These are phyloP conservation scores for Porphyrio hochstetteri DNA, from an alignment of 2,113 vertebrate species.

Conservation along the genomic window DNA sequence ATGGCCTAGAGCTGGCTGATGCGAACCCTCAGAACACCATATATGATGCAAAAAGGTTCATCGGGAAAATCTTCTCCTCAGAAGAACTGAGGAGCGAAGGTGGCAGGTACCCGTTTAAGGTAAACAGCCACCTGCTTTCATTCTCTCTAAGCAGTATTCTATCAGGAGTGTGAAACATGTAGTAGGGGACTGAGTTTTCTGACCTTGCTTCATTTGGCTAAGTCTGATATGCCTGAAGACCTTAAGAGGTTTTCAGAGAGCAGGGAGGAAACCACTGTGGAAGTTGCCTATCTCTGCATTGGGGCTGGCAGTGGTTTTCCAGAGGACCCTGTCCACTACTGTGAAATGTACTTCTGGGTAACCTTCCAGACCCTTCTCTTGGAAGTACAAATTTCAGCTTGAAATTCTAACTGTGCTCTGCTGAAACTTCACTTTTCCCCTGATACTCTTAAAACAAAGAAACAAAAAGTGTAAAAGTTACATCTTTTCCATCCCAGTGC, in stretches of 20 bases:
- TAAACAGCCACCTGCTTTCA: slow-evolving; percentile 36
- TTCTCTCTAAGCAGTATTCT: background rate
- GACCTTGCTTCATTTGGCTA: background rate
- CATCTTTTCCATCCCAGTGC: background rate
- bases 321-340: background rate
- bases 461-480: background rate
- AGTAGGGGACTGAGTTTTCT: background rate
- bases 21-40: slow-evolving; percentile 90
- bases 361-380: background rate
- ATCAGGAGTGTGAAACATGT: background rate
- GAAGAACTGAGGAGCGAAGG: slow-evolving; percentile 85
- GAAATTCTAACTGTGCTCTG: background rate
- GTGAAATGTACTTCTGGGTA: background rate
- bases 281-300: fast-evolving
- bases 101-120: slow-evolving; percentile 93
- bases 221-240: background rate
- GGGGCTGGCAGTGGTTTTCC: background rate
- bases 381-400: background rate
- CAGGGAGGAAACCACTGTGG: fast-evolving
- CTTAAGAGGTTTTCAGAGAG: fast-evolving
- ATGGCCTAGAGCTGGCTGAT: slow-evolving; percentile 88
- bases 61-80: slow-evolving; percentile 89
- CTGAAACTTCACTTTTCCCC: background rate
- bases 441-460: background rate
- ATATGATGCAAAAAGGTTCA: slow-evolving; percentile 96